These are phyloP conservation scores for Paracanthobrama guichenoti DNA, from an alignment of 2,113 vertebrate species.

Conservation along the genomic window DNA sequence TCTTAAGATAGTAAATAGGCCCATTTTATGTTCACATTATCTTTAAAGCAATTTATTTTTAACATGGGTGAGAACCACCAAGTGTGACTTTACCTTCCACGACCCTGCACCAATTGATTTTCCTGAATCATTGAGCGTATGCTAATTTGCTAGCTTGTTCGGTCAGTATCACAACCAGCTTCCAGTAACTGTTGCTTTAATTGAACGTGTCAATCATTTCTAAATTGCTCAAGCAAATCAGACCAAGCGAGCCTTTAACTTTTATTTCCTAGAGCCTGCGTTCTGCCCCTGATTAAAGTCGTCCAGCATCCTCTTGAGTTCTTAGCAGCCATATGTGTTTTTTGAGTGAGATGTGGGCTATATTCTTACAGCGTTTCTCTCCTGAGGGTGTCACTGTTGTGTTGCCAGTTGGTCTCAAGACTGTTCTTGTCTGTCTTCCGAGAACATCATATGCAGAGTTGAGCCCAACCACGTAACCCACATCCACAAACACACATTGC, in stretches of 20 bases:
- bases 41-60: constrained; percentile 7
- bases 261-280: constrained; percentile 38
- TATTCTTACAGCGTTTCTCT: constrained; percentile 10
- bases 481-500: constrained; percentile 8
- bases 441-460: constrained; percentile 55
- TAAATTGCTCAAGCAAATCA: neutral
- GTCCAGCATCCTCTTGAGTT: constrained; percentile 25
- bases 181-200: constrained; percentile 25
- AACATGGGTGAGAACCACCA: neutral
- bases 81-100: neutral
- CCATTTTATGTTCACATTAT: neutral
- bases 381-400: constrained; percentile 80
- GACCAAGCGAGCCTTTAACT: neutral
- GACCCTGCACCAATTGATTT: constrained; percentile 16
- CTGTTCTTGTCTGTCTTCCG: constrained; percentile 29
- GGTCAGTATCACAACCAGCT: neutral
- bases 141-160: constrained; percentile 19
- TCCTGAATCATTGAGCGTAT: constrained; percentile 31
- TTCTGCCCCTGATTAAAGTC: constrained; percentile 22
- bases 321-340: constrained; percentile 30
- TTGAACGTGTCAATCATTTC: constrained; percentile 36
- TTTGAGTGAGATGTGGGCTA: constrained; percentile 9
- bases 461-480: constrained; percentile 40
- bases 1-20: neutral
- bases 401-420: constrained; percentile 36